Evolutionary conservation across 2,888 invertebrate species (phyloP), one percentile per base, ranked within the genome.

Genomic region (Lithophane ornitopus): DNA sequence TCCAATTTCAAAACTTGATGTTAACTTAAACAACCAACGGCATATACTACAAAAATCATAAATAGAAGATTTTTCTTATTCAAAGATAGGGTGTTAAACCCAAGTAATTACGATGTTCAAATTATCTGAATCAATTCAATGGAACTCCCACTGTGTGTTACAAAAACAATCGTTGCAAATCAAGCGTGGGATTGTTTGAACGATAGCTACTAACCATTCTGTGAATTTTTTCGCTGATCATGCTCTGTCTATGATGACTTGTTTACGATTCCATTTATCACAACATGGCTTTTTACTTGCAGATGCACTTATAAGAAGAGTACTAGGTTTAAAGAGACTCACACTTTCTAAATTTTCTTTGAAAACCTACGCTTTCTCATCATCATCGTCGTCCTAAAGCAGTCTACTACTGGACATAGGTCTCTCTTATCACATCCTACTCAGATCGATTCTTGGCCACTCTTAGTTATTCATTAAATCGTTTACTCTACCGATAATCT

Each of bases 141-240:
- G 70, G 58, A 74, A 77, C 58, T 77, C 49, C 49, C 62, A 62
- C 26, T 77, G 72, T 75, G 62, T 63, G 34, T 14, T 67, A 74
- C 54, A 85, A 80, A 83, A 80, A 85, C 69, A 77, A 80, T 72
- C 76, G 67, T 67, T 41, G 54, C 79, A 72, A 80, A 74, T 81
- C 76, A 72, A 76, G 67, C 87, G 88, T 86, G 87, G 78, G 87
- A 87, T 76, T 74, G 56, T 76, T 75, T 62, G 61, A 61, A 34
- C 61, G 63, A 63, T 70, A 74, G n/a, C 52, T 28, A 66, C 61
- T 74, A 26, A 74, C 84, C 81, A 73, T 85, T 87, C 85, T 84
- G 58, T 58, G 86, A 82, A 41, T 74, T 78, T 83, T 81, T 84
- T 74, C 52, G 46, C 62, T 73, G 58, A 73, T 39, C 22, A 16